Percentiles rank a stretch among this genome's conserved stretches.
These are phyloP conservation scores for Ellobius talpinus DNA, from an alignment of 2,113 vertebrate species.

Conservation along the genomic window DNA sequence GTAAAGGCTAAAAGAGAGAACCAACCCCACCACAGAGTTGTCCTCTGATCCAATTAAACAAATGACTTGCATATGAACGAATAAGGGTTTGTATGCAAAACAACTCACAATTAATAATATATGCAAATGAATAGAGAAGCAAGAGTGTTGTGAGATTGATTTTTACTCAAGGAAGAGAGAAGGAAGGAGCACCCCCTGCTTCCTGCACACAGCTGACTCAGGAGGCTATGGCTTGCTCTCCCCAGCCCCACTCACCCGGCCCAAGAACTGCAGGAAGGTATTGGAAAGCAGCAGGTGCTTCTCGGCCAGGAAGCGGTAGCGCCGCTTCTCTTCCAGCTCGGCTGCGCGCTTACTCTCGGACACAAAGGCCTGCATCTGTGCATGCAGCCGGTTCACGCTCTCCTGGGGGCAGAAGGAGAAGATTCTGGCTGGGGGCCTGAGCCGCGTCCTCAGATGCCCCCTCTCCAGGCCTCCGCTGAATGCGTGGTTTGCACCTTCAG, in stretches of 20 bases:
- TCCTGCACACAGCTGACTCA: accelerated
- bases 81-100: not conserved
- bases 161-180: not conserved
- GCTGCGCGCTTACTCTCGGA: slow-evolving; percentile 91
- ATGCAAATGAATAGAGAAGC: not conserved
- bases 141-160: not conserved
- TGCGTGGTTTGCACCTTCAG: no score
- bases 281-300: slow-evolving; percentile 92
- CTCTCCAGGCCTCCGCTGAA: not conserved
- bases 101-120: not conserved
- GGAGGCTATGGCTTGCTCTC: not conserved
- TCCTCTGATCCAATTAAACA: not conserved
- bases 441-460: not conserved
- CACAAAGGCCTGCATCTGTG: slow-evolving; percentile 91
- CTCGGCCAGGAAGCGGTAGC: slow-evolving; percentile 97
- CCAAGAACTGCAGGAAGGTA: slow-evolving; percentile 88
- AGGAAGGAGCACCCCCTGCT: not conserved
- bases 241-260: slow-evolving; percentile 81
- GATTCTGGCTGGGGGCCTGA: not conserved
- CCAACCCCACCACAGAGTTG: not conserved
- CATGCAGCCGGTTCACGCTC: slow-evolving; percentile 87
- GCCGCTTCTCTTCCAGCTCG: slow-evolving; percentile 94
- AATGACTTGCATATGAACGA: not conserved
- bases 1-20: not conserved
- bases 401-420: slow-evolving; percentile 80